A percentile compares a stretch with the other conserved stretches of the same genome.
Conservation (phyloP, 2,888 invertebrate genomes). For the Synergus itoensis region DNA sequence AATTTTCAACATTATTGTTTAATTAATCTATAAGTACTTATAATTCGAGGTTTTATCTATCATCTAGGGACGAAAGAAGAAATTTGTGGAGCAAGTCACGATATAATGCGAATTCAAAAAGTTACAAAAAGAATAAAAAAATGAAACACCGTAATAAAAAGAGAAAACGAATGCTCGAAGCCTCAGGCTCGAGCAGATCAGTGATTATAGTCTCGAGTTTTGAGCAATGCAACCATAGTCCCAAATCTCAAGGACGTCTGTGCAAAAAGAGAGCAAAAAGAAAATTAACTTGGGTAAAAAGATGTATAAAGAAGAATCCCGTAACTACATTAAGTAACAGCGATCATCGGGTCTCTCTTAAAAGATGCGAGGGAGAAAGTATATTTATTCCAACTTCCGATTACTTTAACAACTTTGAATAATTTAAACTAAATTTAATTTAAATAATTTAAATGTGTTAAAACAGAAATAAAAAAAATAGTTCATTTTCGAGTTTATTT, state of each 20-base stretch:
- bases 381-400: not conserved
- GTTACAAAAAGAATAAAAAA: conserved; percentile 2
- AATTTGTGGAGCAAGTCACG: not conserved
- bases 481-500: not conserved
- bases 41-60: not conserved
- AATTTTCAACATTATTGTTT: not conserved
- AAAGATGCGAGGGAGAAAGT: not conserved
- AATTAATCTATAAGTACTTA: not conserved
- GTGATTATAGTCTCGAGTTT: conserved; percentile 49
- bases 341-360: not conserved
- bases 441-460: no score
- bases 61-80: not conserved
- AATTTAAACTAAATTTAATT: not conserved
- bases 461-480: not conserved
- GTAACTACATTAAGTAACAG: conserved; percentile 28
- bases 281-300: conserved; percentile 24
- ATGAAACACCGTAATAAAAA: not conserved
- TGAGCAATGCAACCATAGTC: conserved; percentile 11
- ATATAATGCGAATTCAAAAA: not conserved
- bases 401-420: conserved; percentile 1
- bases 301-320: conserved; percentile 2
- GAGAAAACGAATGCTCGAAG: not conserved
- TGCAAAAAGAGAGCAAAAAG: not conserved
- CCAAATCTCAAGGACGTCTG: not conserved
- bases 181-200: conserved; percentile 52